Percentiles rank a stretch among this genome's conserved stretches.
Evolutionary conservation across 2,113 vertebrate species (phyloP).

Genomic region (Tricholaema leucomelas): DNA sequence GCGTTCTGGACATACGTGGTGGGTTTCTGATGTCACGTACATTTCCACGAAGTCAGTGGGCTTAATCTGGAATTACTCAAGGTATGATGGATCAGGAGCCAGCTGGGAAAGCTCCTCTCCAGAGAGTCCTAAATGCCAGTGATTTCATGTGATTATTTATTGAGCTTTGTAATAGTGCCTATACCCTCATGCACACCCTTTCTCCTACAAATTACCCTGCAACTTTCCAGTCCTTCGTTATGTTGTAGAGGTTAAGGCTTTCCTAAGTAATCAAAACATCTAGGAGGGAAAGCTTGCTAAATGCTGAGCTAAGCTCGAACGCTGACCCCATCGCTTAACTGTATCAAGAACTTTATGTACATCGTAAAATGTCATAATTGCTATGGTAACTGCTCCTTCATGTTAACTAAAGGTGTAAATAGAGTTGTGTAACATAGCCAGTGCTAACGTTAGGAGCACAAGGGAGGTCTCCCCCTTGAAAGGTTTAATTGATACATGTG

Average conservation of each 20-base stretch:
- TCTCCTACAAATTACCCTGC: constrained; percentile 39
- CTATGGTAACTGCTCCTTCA: constrained; percentile 64
- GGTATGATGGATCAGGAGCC: constrained; percentile 18
- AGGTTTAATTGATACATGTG: constrained; percentile 55
- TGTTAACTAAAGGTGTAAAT: constrained; percentile 67
- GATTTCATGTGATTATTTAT: constrained; percentile 58
- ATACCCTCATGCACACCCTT: not conserved
- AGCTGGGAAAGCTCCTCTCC: constrained; percentile 39
- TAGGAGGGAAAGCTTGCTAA: constrained; percentile 62
- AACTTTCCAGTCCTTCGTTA: constrained; percentile 31
- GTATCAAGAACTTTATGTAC: constrained; percentile 57
- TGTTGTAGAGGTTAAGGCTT: constrained; percentile 44
- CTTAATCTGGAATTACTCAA: constrained; percentile 57
- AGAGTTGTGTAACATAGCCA: constrained; percentile 39
- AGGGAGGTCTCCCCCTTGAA: constrained; percentile 49
- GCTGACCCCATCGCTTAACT: constrained; percentile 61
- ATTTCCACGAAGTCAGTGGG: constrained; percentile 8
- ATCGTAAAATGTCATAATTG: constrained; percentile 71
- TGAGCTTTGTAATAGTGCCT: constrained; percentile 43
- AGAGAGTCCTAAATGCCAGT: constrained; percentile 52
- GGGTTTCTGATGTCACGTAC: constrained; percentile 29
- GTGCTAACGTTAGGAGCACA: constrained; percentile 5
- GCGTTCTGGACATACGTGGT: not conserved
- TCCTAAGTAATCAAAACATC: constrained; percentile 42
- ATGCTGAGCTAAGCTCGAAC: constrained; percentile 68